Evolutionary conservation across 2,113 vertebrate species (phyloP).

Genomic region (Gopherus evgoodei): DNA sequence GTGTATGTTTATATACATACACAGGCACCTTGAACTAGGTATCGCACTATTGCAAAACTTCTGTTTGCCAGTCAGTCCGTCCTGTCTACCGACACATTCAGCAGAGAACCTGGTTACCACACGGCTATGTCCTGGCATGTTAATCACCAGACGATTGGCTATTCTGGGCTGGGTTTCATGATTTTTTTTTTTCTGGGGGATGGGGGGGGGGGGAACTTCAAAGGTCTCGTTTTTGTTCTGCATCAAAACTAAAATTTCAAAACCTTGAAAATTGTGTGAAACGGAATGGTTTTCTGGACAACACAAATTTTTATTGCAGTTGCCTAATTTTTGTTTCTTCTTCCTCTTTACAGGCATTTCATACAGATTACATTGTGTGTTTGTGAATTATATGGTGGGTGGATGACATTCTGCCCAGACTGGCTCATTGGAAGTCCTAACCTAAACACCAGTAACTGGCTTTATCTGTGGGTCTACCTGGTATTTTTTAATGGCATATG

Average conservation of each 20-base stretch:
- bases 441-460: slow-evolving; percentile 78
- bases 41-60: accelerated
- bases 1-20: background rate
- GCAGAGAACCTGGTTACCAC: background rate
- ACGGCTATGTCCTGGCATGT: accelerated
- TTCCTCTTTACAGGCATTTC: slow-evolving; percentile 78
- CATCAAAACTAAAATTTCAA: background rate
- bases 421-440: slow-evolving; percentile 81
- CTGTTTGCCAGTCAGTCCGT: accelerated
- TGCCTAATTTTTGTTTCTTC: background rate
- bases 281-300: background rate
- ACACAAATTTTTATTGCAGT: background rate
- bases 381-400: slow-evolving; percentile 81
- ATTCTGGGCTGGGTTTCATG: background rate
- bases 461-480: slow-evolving; percentile 86
- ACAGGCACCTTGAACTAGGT: background rate
- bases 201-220: background rate
- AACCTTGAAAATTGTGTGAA: background rate
- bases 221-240: background rate
- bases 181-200: background rate
- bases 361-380: slow-evolving; percentile 81
- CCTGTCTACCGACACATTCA: background rate
- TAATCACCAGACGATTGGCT: background rate
- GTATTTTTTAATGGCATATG: slow-evolving; percentile 82
- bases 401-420: slow-evolving; percentile 84